Base-by-base conservation (phyloP, 2,797 vertebrate species). In the Otolemur crassicaudatus region DNA sequence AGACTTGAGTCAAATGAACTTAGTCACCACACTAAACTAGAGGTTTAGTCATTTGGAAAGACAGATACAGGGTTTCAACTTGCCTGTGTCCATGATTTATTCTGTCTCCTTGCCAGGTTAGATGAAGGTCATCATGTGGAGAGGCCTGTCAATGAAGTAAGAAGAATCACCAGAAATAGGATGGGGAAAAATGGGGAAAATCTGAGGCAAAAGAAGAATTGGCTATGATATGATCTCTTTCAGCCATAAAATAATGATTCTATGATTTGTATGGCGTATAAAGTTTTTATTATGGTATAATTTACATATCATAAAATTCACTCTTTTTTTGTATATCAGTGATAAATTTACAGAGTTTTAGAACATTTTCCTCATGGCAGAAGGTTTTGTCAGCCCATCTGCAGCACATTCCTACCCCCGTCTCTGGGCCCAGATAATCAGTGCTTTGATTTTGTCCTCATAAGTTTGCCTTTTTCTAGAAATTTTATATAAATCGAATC, bases 221-320 rank as follows among this genome's bases (percentile, higher is more conserved):
- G 37, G 43, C 79, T 49, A 69, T 17, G 76, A 69, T 17, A 76
- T 76, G 14, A 63, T 53, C 58, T n/a, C 20, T 37, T 95, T 81
- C 20, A 79, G 9, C 22, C 60, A 70, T 60, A 84, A 94, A 88
- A 70, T 69, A 82, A 56, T 31, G 49, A 67, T 63, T 31, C 43
- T 79, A 56, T 29, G 60, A 27, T 73, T 46, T 56, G 88, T 65
- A 46, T 31, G 46, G 27, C 53, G 80, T 40, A 53, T 49, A 87
- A 95, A 96, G 8, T 3, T 89, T 91, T 86, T 73, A 60, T 46
- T 87, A 31, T 25, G n/a, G 22, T 72, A 85, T 34, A 91, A 67
- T 61, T 80, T 58, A 79, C 31, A 43, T 34, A 46, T 19, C 31
- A 31, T 65, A 87, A 94, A 88, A 93, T 85, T 56, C 16, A 82